These are phyloP conservation scores for Montipora cactus DNA, from an alignment of 64 coral and sea anemone species.

Conservation along the genomic window DNA sequence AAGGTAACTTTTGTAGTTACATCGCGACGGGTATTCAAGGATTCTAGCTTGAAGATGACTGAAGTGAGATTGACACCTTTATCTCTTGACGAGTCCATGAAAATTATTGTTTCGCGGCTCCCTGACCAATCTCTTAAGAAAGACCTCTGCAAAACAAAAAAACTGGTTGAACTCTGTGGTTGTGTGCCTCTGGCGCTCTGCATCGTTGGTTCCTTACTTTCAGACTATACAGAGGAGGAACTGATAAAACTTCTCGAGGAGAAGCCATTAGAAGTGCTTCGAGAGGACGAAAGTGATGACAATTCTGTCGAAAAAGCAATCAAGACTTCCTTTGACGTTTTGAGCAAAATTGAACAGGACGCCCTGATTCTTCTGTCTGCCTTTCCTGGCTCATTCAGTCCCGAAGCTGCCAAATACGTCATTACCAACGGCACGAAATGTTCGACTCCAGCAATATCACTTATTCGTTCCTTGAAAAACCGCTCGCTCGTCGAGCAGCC, in stretches of 20 bases:
- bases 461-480: conserved; percentile 36
- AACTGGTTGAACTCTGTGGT: conserved; percentile 44
- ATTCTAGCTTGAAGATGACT: too few relatives aligned
- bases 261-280: conserved; percentile 18
- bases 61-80: too few relatives aligned
- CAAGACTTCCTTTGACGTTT: conserved; percentile 32
- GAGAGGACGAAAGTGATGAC: conserved; percentile 18
- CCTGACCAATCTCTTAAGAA: not conserved
- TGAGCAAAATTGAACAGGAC: not conserved
- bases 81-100: not conserved
- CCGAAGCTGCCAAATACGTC: not conserved
- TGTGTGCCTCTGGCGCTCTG: conserved; percentile 35
- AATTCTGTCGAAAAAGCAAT: conserved; percentile 45
- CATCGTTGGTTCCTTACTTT: conserved; percentile 1
- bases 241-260: not conserved
- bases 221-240: conserved; percentile 10
- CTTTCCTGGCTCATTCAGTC: conserved; percentile 1
- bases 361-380: conserved; percentile 16
- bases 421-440: not conserved
- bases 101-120: too few relatives aligned
- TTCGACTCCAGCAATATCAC: not conserved
- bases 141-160: not conserved
- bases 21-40: too few relatives aligned
- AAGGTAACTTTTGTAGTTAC: too few relatives aligned
- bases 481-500: conserved; percentile 33